These are phyloP conservation scores for Drosophila burlai DNA, from an alignment of 1,140 invertebrate genomes.

Conservation along the genomic window DNA sequence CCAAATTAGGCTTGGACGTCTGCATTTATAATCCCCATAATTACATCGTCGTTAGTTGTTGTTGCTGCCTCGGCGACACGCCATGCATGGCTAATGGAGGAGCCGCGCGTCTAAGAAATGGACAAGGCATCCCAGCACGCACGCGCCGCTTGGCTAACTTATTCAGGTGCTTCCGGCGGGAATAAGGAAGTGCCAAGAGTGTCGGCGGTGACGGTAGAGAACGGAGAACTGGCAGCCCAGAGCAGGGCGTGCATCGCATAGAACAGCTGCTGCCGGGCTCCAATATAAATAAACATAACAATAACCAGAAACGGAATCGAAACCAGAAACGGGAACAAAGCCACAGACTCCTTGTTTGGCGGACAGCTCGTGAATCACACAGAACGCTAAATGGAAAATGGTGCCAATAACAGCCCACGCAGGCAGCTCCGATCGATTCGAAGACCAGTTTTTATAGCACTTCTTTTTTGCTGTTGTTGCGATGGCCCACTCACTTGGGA, in stretches of 20 bases:
- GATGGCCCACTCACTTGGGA: slow-evolving; percentile 76
- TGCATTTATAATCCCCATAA: slow-evolving; percentile 62
- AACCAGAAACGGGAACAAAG: slow-evolving; percentile 22
- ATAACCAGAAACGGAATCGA: slow-evolving; percentile 27
- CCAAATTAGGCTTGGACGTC: slow-evolving; percentile 68
- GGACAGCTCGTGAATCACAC: slow-evolving; percentile 23
- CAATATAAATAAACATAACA: slow-evolving; percentile 23
- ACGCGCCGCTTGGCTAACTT: slow-evolving; percentile 60
- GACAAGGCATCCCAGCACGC: slow-evolving; percentile 60
- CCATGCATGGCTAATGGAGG: slow-evolving; percentile 71
- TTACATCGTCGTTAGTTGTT: slow-evolving; percentile 43
- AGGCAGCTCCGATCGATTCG: slow-evolving; percentile 17
- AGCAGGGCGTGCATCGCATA: slow-evolving; percentile 7
- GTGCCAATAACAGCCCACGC: slow-evolving; percentile 55
- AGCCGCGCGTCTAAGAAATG: slow-evolving; percentile 42
- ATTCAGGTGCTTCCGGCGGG: slow-evolving; percentile 56
- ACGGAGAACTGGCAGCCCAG: not conserved
- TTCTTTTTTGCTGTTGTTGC: not conserved
- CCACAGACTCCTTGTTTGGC: slow-evolving; percentile 40
- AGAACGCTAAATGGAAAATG: slow-evolving; percentile 28
- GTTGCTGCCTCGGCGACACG: slow-evolving; percentile 52
- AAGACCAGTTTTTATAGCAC: slow-evolving; percentile 36
- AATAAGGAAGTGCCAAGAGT: slow-evolving; percentile 32
- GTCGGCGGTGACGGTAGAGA: not conserved
- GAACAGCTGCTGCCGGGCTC: slow-evolving; percentile 45